Base-by-base conservation (phyloP, 1,140 invertebrate genomes). In the Phocides pigmalion region DNA sequence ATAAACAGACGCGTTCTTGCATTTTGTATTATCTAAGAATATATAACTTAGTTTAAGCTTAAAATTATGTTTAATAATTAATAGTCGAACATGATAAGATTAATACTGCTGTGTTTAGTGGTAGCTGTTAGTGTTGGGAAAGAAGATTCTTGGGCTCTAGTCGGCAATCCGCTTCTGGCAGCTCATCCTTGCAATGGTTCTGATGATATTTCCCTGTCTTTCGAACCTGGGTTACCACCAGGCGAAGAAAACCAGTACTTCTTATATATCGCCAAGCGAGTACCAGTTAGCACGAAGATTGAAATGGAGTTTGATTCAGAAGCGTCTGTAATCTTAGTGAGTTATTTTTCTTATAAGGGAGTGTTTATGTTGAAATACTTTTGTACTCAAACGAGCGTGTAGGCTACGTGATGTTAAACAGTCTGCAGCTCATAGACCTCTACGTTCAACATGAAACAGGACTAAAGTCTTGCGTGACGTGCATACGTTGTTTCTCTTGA, bases 171-270 rank as follows among this genome's bases (percentile, higher is more conserved):
- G 0, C 20, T 85, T 6, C 11, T 73, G 2, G 39, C 62, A 4
- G 68, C 65, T 0, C 19, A 62, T 4, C 79, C 79, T 4, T 85
- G 83, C 50, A 67, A 71, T 14, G 75, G 72, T 6, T 70, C 72
- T 0, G 20, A 50, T 2, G 58, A 76, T 6, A 67, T 85, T 0
- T 17, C 16, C 3, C 4, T 74, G 2, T 46, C 53, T 0, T 85
- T 64, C 47, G 79, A 82, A 54, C 44, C 69, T 4, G 70, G 68
- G 0, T 19, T 51, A 12, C 54, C 81, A 4, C 77, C 79, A 12
- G 78, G 66, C 11, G 74, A 82, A 39, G 74, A 81, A 41, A 81
- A 81, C 19, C 51, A 80, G 22, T 84, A 72, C 39, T n/a, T 47
- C 11, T 9, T 77, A 4, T n/a, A 37, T 4, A 70, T 86, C 8